Conservation (phyloP, 2,113 vertebrate species). For the Rhinolophus ferrumequinum region DNA sequence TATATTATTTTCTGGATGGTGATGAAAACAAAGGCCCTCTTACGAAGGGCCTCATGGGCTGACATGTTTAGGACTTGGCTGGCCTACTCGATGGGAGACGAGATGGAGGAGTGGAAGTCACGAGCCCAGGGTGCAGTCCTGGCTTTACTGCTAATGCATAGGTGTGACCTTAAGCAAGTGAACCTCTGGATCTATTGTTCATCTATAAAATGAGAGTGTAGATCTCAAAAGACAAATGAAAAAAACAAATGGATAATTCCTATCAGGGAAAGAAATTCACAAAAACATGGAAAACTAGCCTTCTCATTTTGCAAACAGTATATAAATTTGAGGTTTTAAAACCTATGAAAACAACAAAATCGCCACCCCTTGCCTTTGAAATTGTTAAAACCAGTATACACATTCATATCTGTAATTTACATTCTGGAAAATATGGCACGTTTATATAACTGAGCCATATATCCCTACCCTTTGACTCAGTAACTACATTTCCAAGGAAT, state of each 20-base stretch:
- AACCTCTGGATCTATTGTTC: background rate
- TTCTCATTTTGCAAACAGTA: conserved; percentile 11
- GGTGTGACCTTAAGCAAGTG: background rate
- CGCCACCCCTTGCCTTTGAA: background rate
- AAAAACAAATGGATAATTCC: background rate
- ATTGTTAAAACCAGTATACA: background rate
- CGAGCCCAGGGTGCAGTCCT: background rate
- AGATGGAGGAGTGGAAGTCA: background rate
- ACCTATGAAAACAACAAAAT: background rate
- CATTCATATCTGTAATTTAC: background rate
- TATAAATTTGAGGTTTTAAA: background rate
- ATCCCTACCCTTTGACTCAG: background rate
- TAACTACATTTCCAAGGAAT: conserved; percentile 23
- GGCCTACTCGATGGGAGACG: background rate
- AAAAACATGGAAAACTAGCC: background rate
- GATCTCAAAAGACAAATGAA: background rate
- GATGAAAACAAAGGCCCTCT: background rate
- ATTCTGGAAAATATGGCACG: background rate
- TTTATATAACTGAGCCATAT: background rate
- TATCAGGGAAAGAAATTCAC: background rate
- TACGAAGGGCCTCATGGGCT: background rate
- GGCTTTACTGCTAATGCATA: background rate
- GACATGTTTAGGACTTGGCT: background rate
- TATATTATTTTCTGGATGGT: background rate
- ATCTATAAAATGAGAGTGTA: background rate